Evolutionary conservation across 2,888 invertebrate genomes (phyloP), one percentile per base, ranked within the genome.

Genomic region (Iselma pallidipennis): DNA sequence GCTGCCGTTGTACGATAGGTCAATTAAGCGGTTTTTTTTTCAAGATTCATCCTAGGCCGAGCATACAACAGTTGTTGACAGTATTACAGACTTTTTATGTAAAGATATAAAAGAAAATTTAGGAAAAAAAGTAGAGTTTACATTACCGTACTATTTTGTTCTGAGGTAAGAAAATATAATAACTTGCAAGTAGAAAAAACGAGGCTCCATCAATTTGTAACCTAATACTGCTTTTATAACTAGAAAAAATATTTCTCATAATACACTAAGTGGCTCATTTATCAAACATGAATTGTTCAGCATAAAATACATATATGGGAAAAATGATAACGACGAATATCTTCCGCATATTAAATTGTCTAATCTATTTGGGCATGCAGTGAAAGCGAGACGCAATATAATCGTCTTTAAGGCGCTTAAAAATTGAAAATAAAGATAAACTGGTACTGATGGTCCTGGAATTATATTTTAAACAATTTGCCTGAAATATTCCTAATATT

Each of bases 381-480:
- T 14, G 14, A 33, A 33, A 14, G 14, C 2, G 33, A 14, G n/a
- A 4, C 5, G 33, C n/a, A 33, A 33, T n/a, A n/a, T 33, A n/a
- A 33, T 33, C 14, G 14, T 5, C 14, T 33, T 4, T 63, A 63
- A 68, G 70, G 53, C 60, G 65, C 57, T 66, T 64, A 59, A 67
- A 71, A 70, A 71, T 72, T 68, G 71, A 71, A 72, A 72, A 72
- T 72, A 72, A 68, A 71, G 71, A 72, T 72, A 69, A 71, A 67
- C 66, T 62, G 67, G 66, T 61, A 66, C 60, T 69, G 75, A 76
- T 74, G 75, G 73, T 73, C 68, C 73, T 69, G 72, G 71, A 76
- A 76, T 76, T 76, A 74, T 69, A 75, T 76, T 75, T 74, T 57
- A 63, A 55, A 58, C 60, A n/a, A n/a, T n/a, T 63, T 59, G 65